Percentiles rank a stretch among this genome's conserved stretches.
These are phyloP conservation scores for Mechanitis messenoides DNA, from an alignment of 2,888 invertebrate genomes.

Conservation along the genomic window DNA sequence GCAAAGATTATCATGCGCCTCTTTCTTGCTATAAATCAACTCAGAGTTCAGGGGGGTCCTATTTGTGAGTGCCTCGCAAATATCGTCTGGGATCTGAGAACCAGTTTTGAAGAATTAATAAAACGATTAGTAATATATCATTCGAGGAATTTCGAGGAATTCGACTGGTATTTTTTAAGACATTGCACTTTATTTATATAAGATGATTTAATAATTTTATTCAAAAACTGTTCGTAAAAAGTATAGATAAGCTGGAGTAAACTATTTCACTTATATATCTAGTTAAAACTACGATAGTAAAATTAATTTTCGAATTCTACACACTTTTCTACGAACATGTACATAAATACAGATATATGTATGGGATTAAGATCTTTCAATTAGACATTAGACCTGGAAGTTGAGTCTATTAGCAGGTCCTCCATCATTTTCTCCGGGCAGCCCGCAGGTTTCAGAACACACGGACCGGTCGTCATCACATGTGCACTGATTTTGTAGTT, in stretches of 20 bases:
- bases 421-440: slow-evolving; percentile 32
- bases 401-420: slow-evolving; percentile 47
- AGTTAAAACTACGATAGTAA: too few species aligned
- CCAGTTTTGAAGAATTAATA: not conserved
- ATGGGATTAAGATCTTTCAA: too few species aligned
- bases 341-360: too few species aligned
- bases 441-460: slow-evolving; percentile 59
- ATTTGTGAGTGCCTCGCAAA: slow-evolving; percentile 60
- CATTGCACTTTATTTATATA: too few species aligned
- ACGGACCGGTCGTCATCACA: slow-evolving; percentile 61
- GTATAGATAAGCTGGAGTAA: not conserved
- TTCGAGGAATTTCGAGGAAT: not conserved
- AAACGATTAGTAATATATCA: not conserved
- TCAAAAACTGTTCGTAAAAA: too few species aligned
- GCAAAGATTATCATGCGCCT: slow-evolving; percentile 49
- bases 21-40: slow-evolving; percentile 51
- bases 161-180: too few species aligned
- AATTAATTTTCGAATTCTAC: too few species aligned
- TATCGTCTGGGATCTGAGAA: slow-evolving; percentile 63
- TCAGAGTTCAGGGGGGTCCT: slow-evolving; percentile 60
- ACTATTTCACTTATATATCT: too few species aligned
- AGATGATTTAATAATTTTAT: too few species aligned
- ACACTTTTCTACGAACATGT: too few species aligned
- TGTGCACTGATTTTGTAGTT: slow-evolving; percentile 60
- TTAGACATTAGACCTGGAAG: slow-evolving; percentile 46